Conservation (phyloP, 2,797 vertebrate genomes). For the Tapera naevia region DNA sequence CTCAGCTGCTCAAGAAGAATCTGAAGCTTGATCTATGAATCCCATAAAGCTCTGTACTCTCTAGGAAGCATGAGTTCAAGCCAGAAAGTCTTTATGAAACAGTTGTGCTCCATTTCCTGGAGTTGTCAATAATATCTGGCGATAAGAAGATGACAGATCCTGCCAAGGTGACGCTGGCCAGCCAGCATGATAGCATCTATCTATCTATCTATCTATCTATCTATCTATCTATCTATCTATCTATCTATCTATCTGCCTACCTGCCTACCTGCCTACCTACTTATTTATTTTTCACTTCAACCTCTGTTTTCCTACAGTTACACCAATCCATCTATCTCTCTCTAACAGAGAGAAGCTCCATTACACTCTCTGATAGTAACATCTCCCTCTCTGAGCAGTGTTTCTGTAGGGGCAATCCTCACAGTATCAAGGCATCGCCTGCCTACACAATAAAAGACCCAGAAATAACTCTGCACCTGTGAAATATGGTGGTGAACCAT, state of each 20-base stretch:
- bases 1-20: not conserved
- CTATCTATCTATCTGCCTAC: not conserved
- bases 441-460: not conserved
- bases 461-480: not conserved
- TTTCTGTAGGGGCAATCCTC: not conserved
- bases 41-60: not conserved
- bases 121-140: not conserved
- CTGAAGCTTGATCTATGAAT: not conserved
- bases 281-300: not conserved
- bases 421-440: not conserved
- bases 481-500: not conserved
- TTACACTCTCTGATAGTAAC: not conserved
- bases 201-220: no score
- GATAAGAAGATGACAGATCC: not conserved
- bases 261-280: not conserved
- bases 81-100: not conserved
- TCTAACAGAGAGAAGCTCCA: not conserved
- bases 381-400: not conserved
- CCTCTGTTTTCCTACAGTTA: not conserved
- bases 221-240: no score
- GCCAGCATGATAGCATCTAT: not conserved
- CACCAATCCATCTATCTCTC: not conserved
- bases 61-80: not conserved
- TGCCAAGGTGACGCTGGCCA: not conserved
- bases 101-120: not conserved